Evolutionary conservation across 2,113 vertebrate genomes (phyloP).

Genomic region (sheep (Ovis aries)): DNA sequence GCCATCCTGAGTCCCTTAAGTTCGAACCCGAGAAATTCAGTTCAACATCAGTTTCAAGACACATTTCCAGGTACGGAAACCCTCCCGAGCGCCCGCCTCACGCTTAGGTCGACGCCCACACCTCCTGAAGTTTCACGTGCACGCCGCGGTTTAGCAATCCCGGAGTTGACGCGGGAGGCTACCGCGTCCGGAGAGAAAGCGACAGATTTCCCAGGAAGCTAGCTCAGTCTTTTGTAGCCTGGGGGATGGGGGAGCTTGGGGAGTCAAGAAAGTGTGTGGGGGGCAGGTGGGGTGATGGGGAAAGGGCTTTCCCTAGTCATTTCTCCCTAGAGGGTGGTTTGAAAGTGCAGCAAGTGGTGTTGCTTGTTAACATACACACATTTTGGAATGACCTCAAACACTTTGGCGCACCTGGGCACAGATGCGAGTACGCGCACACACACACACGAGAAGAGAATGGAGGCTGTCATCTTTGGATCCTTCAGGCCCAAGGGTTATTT

Average conservation of each 20-base stretch:
- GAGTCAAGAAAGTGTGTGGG: background rate
- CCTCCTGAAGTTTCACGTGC: background rate
- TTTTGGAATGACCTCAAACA: background rate
- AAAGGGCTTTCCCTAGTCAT: background rate
- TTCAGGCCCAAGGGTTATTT: background rate
- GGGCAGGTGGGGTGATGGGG: rapidly evolving
- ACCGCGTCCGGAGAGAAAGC: background rate
- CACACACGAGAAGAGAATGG: background rate
- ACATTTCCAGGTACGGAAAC: slow-evolving; percentile 94
- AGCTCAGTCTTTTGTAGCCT: rapidly evolving
- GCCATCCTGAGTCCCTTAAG: slow-evolving; percentile 94
- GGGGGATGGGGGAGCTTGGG: background rate
- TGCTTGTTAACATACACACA: background rate
- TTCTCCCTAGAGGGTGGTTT: background rate
- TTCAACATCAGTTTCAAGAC: slow-evolving; percentile 99
- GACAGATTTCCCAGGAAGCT: background rate
- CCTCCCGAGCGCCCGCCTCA: background rate
- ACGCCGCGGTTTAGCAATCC: rapidly evolving
- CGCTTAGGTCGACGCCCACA: background rate
- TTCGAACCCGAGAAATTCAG: slow-evolving; percentile 91
- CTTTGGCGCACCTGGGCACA: rapidly evolving
- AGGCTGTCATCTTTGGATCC: background rate
- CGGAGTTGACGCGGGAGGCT: background rate
- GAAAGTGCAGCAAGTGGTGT: background rate
- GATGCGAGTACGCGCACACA: no score